These are phyloP conservation scores for Alfaro cultratus DNA, from an alignment of 2,797 vertebrate genomes.

Conservation along the genomic window DNA sequence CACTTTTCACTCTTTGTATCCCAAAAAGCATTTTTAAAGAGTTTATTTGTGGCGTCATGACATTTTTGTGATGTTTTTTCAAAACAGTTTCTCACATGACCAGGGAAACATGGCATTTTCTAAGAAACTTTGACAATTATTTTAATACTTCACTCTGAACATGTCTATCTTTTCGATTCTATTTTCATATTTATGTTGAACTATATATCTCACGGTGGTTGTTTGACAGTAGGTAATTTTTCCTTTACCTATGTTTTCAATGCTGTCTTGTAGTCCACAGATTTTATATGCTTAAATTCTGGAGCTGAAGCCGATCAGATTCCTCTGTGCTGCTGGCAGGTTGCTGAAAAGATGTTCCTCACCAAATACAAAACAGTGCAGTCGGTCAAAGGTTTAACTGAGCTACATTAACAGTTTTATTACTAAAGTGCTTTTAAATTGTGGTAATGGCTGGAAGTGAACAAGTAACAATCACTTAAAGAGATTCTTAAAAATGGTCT, in stretches of 20 bases:
- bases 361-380: background rate
- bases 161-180: conserved; percentile 66
- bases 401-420: background rate
- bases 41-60: conserved; percentile 73
- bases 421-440: background rate
- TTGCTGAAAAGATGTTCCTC: background rate
- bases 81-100: conserved; percentile 61
- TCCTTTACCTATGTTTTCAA: conserved; percentile 5
- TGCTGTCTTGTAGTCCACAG: background rate
- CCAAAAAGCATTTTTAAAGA: conserved; percentile 89
- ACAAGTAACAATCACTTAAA: background rate
- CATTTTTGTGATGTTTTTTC: conserved; percentile 72
- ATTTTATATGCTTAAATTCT: background rate
- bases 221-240: conserved; percentile 24
- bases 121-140: conserved; percentile 70
- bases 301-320: background rate
- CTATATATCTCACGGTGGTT: conserved; percentile 59
- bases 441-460: background rate
- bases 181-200: conserved; percentile 72
- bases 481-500: background rate
- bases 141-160: conserved; percentile 64
- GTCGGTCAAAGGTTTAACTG: background rate
- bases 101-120: conserved; percentile 62
- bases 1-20: conserved; percentile 96
- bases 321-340: background rate